Conservation (phyloP, 2,113 vertebrate genomes). For the Hippolais icterina region DNA sequence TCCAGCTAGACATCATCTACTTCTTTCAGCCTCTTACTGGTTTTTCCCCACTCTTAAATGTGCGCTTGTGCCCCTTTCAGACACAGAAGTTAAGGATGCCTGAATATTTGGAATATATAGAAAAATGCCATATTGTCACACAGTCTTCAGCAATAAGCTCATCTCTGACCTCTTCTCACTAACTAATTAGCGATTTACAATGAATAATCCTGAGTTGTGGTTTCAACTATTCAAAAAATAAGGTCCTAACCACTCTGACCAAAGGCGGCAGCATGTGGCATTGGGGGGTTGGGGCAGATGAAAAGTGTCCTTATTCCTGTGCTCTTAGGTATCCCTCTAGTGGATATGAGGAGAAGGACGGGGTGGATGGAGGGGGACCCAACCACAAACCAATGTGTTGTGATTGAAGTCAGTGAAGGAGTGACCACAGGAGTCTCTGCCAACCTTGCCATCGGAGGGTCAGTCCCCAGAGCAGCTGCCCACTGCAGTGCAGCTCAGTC, state of each 20-base stretch:
- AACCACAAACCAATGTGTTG: background rate
- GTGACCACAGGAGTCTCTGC: background rate
- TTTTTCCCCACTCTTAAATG: background rate
- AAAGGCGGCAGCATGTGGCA: background rate
- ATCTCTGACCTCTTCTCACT: background rate
- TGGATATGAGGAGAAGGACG: background rate
- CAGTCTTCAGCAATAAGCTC: background rate
- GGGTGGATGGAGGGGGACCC: background rate
- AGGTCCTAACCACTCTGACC: background rate
- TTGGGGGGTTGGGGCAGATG: background rate
- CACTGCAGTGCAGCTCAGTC: background rate
- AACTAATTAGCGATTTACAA: background rate
- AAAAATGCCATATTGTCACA: background rate
- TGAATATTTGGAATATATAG: background rate
- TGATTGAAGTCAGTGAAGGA: background rate
- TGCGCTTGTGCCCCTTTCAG: background rate
- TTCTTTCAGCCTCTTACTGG: background rate
- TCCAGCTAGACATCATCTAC: background rate
- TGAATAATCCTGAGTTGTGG: background rate
- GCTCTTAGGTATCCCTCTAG: background rate
- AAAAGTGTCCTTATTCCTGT: background rate
- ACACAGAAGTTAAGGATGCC: background rate
- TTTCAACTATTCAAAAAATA: background rate
- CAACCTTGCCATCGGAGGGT: background rate
- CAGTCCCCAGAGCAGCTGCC: background rate